Conservation (phyloP, 2,797 vertebrate genomes). For the Anisognathus igniventris region DNA sequence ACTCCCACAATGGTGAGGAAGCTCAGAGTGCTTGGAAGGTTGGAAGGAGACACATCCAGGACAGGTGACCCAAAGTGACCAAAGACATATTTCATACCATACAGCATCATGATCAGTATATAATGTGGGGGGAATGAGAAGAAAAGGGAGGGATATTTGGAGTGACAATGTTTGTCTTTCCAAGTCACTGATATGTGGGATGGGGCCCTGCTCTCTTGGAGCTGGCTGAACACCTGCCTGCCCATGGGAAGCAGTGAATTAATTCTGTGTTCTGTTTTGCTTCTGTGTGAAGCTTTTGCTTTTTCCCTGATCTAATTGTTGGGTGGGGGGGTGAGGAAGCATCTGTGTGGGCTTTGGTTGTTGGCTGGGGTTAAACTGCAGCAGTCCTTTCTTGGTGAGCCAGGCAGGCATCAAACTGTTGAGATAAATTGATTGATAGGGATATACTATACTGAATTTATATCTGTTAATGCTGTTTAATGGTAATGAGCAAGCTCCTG, state of each 20-base stretch:
- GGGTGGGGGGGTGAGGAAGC: fast-evolving
- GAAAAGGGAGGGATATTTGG: not conserved
- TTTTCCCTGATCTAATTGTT: not conserved
- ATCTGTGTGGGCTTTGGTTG: not conserved
- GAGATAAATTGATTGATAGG: not conserved
- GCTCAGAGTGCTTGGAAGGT: fast-evolving
- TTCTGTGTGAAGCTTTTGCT: not conserved
- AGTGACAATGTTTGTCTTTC: not conserved
- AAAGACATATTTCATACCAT: not conserved
- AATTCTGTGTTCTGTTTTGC: not conserved
- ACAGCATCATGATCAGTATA: not conserved
- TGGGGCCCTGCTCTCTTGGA: not conserved
- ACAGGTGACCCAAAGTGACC: not conserved
- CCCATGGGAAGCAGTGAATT: not conserved
- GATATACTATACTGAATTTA: not conserved
- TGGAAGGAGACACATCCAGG: not conserved
- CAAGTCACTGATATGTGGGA: not conserved
- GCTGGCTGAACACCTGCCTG: not conserved
- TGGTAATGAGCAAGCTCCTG: not conserved
- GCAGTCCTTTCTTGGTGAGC: not conserved
- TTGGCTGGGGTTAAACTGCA: not conserved
- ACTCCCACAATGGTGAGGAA: fast-evolving
- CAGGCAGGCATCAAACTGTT: not conserved
- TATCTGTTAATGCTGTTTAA: not conserved
- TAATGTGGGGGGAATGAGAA: no score